Evolutionary conservation across 2,797 vertebrate genomes (phyloP).

Genomic region (Coreius guichenoti): DNA sequence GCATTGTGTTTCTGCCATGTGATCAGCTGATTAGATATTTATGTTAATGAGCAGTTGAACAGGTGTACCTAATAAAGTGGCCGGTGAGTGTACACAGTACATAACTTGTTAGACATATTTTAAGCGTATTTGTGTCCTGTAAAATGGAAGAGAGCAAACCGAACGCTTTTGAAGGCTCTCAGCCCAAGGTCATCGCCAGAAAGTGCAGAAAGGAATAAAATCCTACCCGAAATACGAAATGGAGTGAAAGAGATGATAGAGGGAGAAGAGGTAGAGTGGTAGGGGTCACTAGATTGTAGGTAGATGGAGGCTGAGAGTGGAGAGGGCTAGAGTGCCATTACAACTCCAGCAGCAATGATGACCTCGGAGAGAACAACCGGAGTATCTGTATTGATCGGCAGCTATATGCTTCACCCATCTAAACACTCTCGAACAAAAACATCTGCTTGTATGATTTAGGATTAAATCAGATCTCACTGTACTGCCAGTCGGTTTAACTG

Average conservation of each 20-base stretch:
- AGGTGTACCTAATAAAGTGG: background rate
- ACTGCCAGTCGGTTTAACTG: conserved; percentile 8
- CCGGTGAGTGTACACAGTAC: background rate
- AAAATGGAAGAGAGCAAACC: conserved; percentile 27
- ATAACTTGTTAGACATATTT: conserved; percentile 24
- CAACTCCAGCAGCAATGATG: conserved; percentile 62
- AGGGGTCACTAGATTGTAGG: conserved; percentile 38
- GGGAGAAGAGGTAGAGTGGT: conserved; percentile 38
- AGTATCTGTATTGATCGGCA: conserved; percentile 36
- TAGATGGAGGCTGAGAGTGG: conserved; percentile 47
- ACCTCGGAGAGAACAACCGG: conserved; percentile 54
- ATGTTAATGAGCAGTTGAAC: background rate
- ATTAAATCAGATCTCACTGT: conserved; percentile 46
- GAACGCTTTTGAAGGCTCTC: conserved; percentile 27
- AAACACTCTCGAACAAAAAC: conserved; percentile 20
- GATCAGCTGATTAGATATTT: background rate
- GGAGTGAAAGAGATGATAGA: conserved; percentile 23
- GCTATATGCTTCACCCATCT: conserved; percentile 33
- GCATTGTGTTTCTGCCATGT: background rate
- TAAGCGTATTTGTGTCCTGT: conserved; percentile 42
- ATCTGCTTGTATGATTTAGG: conserved; percentile 19
- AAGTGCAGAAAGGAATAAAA: conserved; percentile 54
- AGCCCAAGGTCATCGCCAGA: conserved; percentile 49
- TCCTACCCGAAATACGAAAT: conserved; percentile 37
- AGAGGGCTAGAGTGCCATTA: conserved; percentile 63